A percentile compares a stretch with the other conserved stretches of the same genome.
phyloP scores from a whole-genome alignment of 2,888 invertebrate species.

The Trisateles emortualis region DNA sequence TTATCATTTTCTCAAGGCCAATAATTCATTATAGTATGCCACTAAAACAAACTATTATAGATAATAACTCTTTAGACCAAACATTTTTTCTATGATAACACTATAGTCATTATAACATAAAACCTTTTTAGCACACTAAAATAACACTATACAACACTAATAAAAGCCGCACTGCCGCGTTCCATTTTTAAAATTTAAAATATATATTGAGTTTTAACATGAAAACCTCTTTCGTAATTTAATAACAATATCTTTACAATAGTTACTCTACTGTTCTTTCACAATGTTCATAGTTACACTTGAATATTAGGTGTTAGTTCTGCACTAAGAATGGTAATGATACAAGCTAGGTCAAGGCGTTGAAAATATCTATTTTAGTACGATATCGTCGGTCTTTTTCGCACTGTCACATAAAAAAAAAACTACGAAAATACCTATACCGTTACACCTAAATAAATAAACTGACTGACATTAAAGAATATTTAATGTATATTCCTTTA shows the following conservation, averaged over 20 bases:
- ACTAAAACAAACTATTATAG: slow-evolving; percentile 2
- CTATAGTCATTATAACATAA: neutral
- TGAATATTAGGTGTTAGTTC: slow-evolving; percentile 55
- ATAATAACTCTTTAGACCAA: neutral
- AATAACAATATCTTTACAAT: slow-evolving; percentile 1
- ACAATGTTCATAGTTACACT: slow-evolving; percentile 27
- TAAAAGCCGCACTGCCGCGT: slow-evolving; percentile 29
- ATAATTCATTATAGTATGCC: slow-evolving; percentile 2
- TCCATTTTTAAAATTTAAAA: slow-evolving; percentile 27
- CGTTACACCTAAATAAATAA: slow-evolving; percentile 16
- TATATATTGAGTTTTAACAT: neutral
- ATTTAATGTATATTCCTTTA: slow-evolving; percentile 56
- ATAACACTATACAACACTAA: slow-evolving; percentile 33
- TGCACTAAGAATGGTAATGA: slow-evolving; percentile 61
- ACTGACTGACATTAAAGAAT: slow-evolving; percentile 42
- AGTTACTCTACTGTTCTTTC: neutral
- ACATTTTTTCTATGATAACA: neutral
- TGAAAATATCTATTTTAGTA: slow-evolving; percentile 62
- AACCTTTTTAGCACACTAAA: slow-evolving; percentile 24
- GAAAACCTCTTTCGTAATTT: slow-evolving; percentile 7
- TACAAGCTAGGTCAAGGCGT: slow-evolving; percentile 71
- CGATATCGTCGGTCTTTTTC: slow-evolving; percentile 41
- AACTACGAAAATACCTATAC: slow-evolving; percentile 22
- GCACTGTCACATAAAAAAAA: slow-evolving; percentile 31
- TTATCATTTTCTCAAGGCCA: slow-evolving; percentile 39